A percentile compares a stretch with the other conserved stretches of the same genome.
Conservation (phyloP, 2,113 vertebrate genomes). For the Chitala chitala region DNA sequence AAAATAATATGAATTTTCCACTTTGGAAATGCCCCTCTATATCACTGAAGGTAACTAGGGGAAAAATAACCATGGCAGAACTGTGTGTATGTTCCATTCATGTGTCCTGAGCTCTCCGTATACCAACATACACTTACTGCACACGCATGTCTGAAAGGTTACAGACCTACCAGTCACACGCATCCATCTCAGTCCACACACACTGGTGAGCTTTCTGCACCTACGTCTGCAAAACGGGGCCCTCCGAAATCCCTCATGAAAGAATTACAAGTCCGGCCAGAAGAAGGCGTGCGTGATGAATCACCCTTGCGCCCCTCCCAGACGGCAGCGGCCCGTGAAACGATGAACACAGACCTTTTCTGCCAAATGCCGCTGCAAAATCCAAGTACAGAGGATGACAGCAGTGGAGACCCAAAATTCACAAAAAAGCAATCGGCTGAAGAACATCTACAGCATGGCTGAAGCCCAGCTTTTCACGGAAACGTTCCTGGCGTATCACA, state of each 20-base stretch:
- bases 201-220: not conserved
- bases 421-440: too few relatives aligned
- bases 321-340: not conserved
- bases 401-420: too few relatives aligned
- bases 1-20: too few relatives aligned
- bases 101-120: too few relatives aligned
- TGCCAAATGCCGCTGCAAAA: too few relatives aligned
- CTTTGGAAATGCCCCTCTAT: not conserved
- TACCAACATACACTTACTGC: too few relatives aligned
- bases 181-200: not conserved
- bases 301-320: not conserved
- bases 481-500: too few relatives aligned
- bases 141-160: too few relatives aligned
- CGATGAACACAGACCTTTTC: not conserved
- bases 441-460: too few relatives aligned
- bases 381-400: too few relatives aligned
- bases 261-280: not conserved
- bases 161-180: not conserved
- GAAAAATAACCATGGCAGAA: not conserved
- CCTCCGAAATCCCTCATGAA: not conserved
- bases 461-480: too few relatives aligned
- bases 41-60: not conserved
- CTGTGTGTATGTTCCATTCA: too few relatives aligned
- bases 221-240: not conserved
- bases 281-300: not conserved